Evolutionary conservation across 2,888 invertebrate genomes (phyloP), one percentile per base, ranked within the genome.

Genomic region (Leptarthrus brevirostris): DNA sequence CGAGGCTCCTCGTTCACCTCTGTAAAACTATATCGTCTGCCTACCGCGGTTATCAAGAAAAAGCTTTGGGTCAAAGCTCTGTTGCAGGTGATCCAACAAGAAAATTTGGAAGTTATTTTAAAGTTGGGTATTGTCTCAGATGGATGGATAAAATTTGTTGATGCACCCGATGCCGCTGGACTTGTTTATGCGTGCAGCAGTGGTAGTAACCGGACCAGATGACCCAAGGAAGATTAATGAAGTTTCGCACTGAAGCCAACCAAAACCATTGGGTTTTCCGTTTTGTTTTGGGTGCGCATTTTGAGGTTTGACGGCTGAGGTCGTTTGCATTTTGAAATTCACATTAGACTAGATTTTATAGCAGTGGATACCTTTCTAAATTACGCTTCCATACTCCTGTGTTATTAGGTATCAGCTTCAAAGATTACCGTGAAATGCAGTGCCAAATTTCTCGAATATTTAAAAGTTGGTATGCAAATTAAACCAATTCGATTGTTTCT

Each of bases 1-100:
- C n/a, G n/a, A 20, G 5, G 18, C 36, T 20, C 44, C 36, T 10
- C 18, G 16, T 24, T 24, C 44, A 24, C 16, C 18, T 44, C 40
- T 47, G 40, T n/a, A 12, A n/a, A 8, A 3, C 12, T 12, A 40
- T 12, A 6, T 12, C 40, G n/a, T n/a, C 40, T 40, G n/a, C n/a
- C 40, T 12, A 40, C 24, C 64, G 64, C 64, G 24, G 40, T 12
- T 64, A 24, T n/a, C n/a, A 14, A 64, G 64, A 64, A 64, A 64
- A 64, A 40, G 64, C 64, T 40, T 47, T 44, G 24, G 64, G 64
- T 47, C 47, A 64, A 64, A 64, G 47, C 64, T 64, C 47, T n/a
- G 40, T 20, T 10, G 18, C 30, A 30, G 40, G 30, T 30, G 40
- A 36, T 20, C n/a, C n/a, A n/a, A 16, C 16, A 16, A 58, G 36